A percentile compares a stretch with the other conserved stretches of the same genome.
Evolutionary conservation across 2,113 vertebrate genomes (phyloP).

Genomic region (Fregata magnificens): DNA sequence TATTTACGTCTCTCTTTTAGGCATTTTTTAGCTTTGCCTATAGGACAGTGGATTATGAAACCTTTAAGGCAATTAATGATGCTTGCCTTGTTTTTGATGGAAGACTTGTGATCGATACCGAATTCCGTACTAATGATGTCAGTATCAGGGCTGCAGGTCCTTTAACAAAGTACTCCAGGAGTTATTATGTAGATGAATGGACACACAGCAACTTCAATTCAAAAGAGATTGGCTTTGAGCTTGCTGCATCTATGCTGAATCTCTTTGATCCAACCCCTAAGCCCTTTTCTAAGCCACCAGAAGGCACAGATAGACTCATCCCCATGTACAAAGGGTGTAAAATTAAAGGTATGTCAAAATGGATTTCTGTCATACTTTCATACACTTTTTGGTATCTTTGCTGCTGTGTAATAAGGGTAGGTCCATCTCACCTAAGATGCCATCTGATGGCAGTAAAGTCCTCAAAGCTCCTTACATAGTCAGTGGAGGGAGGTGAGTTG

Average conservation of each 20-base stretch:
- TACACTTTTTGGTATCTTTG: neutral
- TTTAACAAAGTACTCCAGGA: conserved; percentile 88
- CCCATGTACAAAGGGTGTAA: conserved; percentile 82
- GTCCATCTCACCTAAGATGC: neutral
- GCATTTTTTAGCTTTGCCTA: conserved; percentile 85
- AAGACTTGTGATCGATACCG: conserved; percentile 81
- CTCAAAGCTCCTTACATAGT: neutral
- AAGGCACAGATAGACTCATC: conserved; percentile 72
- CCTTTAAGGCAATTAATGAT: conserved; percentile 81
- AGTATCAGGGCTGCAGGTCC: conserved; percentile 85
- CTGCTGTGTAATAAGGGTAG: neutral
- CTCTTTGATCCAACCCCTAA: conserved; percentile 82
- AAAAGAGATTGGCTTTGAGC: conserved; percentile 85
- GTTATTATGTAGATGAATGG: conserved; percentile 80
- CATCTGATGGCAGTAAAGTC: neutral
- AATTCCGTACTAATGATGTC: conserved; percentile 83
- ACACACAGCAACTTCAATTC: conserved; percentile 84
- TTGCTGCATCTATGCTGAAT: conserved; percentile 80
- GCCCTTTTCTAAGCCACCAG: neutral
- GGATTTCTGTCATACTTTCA: neutral
- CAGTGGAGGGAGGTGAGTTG: neutral
- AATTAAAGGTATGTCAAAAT: conserved; percentile 80
- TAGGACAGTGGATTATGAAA: conserved; percentile 80
- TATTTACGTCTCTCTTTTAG: conserved; percentile 60
- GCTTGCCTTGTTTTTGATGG: conserved; percentile 87